Evolutionary conservation across 2,888 invertebrate species (phyloP), one percentile per base, ranked within the genome.

Genomic region (Ditylenchus weischeri): DNA sequence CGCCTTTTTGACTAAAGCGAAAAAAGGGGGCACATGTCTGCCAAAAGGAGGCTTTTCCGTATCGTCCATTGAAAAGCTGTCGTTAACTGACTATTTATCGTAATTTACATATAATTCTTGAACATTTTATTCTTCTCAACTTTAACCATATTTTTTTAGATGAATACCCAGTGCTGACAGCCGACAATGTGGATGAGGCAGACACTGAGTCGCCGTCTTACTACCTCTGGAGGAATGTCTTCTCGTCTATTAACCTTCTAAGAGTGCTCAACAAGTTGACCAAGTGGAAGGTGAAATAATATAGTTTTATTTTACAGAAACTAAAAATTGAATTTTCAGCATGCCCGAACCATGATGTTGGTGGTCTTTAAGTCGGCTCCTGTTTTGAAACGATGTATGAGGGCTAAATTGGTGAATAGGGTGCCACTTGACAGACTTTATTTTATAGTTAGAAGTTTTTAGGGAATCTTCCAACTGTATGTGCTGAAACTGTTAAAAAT

Each of bases 291-390:
- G 54, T 54, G 10, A 54, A n/a, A 18, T 50, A 50, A 23, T 54
- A n/a, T 2, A 1, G 10, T 23, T 54, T 54, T 54, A 54, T 54
- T 18, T 11, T 29, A 15, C 23, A 54, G 10, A 1, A 54, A 54
- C 29, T 54, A 54, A 54, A 23, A 54, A 2, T 2, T 54, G n/a
- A 54, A 11, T 54, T 54, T 54, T n/a, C 11, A 54, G 84, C 95
- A 96, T 85, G 95, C 96, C n/a, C 88, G 98, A 29, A 82, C 83
- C 8, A 82, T 82, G 87, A 96, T 99, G 94, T 87, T 98, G 77
- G 96, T 99, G 43, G 95, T 98, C 13, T 98, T 98, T 84, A 99
- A 99, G 86, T 96, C 96, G 68, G 95, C 98, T 5, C 96, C 98
- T 1, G 96, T 98, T 79, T 86, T 99, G 68, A 96, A 96, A 85